Evolutionary conservation across 2,797 vertebrate species (phyloP).

Genomic region (Myotis findleyi): DNA sequence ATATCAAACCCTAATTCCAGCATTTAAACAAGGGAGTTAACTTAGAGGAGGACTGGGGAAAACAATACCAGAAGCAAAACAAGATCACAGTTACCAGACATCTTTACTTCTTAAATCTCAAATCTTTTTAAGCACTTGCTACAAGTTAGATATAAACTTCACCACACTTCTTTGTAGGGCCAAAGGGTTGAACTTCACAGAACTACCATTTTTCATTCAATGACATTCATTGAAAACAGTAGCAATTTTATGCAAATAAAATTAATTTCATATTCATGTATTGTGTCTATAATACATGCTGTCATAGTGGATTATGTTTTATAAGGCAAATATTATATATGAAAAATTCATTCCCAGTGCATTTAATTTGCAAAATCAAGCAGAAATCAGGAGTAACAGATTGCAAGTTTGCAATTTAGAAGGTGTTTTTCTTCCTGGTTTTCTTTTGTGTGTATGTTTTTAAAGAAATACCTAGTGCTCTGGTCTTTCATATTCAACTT

Average conservation of each 20-base stretch:
- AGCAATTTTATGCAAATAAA: constrained; percentile 79
- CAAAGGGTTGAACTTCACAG: constrained; percentile 27
- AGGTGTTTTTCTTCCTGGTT: not conserved
- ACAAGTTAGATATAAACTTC: constrained; percentile 35
- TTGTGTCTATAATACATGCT: constrained; percentile 81
- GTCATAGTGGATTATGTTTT: constrained; percentile 74
- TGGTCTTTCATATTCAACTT: constrained; percentile 74
- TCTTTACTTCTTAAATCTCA: constrained; percentile 46
- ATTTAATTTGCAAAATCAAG: constrained; percentile 85
- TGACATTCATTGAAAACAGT: constrained; percentile 70
- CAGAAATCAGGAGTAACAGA: constrained; percentile 82
- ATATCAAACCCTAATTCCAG: constrained; percentile 12
- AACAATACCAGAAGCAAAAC: constrained; percentile 26
- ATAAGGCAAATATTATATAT: constrained; percentile 80
- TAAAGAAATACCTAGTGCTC: constrained; percentile 34
- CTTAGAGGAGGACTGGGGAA: too few relatives aligned
- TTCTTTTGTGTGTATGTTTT: constrained; percentile 14
- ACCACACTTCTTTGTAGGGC: not conserved
- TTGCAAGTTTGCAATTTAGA: constrained; percentile 82
- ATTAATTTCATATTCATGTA: constrained; percentile 82
- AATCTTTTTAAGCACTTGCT: constrained; percentile 12
- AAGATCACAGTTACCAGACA: not conserved
- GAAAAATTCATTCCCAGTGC: constrained; percentile 75
- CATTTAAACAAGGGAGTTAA: not conserved
- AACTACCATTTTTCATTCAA: constrained; percentile 57